Base-by-base conservation (phyloP, 2,113 vertebrate species). In the Callopanchax toddi region DNA sequence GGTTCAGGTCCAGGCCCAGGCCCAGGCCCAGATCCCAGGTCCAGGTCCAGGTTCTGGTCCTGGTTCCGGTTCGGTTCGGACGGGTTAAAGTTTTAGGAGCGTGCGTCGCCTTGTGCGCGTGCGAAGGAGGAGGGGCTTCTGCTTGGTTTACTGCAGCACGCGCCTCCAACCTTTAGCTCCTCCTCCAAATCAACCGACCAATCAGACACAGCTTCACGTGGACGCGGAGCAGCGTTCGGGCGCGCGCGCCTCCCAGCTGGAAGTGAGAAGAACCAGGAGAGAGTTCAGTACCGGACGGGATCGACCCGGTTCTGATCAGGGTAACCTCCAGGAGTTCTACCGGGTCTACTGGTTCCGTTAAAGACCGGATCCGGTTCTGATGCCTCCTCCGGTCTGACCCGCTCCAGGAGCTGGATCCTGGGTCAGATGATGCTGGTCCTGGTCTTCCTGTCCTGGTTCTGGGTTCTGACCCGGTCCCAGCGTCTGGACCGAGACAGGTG, bases 371-470 rank as follows among this genome's bases (percentile, higher is more conserved):
- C 12, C 36, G 10, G 36, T 12, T 37, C 36, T 37, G 36, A 37
- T 11, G 8, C 10, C 7, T 8, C 7, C 34, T 36, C 34, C 11
- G 34, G 7, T 36, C 34, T 36, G 34, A 36, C 34, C 36, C 36
- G 36, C 3, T 3, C 36, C 29, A 32, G 12, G 1, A 13, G 36
- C 36, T 37, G 36, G 36, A 37, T 13, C 12, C 3, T 37, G 36
- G 10, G 12, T 8, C 3, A 22, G 29, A 54, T 11, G 21, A 83
- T 86, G 84, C 44, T 62, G 56, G 25, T 12, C 52, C 54, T 72
- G 36, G 60, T 74, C 46, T 53, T 86, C 13, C 26, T 84, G 55
- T 48, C 20, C 57, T 55, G 56, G 44, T 60, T 63, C 39, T 75
- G 67, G 2, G 1, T 22, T 18, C 26, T 71, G 72, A 63, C 12